These are phyloP conservation scores for Urocynchramus pylzowi DNA, from an alignment of 2,113 vertebrate species.

Conservation along the genomic window DNA sequence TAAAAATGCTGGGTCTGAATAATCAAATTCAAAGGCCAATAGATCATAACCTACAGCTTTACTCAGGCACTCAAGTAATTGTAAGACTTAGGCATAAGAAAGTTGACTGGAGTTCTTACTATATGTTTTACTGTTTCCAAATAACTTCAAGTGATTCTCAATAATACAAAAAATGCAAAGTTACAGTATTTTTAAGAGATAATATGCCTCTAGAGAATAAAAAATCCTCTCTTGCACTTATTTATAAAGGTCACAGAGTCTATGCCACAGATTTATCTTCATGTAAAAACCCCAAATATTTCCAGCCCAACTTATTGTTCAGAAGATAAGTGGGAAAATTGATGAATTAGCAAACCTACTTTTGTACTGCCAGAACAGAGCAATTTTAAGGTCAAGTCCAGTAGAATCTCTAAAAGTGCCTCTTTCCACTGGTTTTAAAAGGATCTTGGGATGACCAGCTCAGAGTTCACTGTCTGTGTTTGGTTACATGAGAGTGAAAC, in stretches of 20 bases:
- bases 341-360: neutral
- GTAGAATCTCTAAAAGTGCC: neutral
- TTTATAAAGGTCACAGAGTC: neutral
- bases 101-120: neutral
- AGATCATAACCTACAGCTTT: neutral
- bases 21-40: neutral
- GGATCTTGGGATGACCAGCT: neutral
- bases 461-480: neutral
- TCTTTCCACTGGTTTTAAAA: neutral
- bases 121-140: neutral
- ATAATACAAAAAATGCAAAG: neutral
- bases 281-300: neutral
- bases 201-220: neutral
- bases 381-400: neutral
- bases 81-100: neutral
- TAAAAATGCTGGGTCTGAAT: neutral
- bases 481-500: neutral
- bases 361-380: neutral
- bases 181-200: neutral
- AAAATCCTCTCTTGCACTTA: neutral
- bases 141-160: neutral
- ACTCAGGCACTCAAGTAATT: neutral
- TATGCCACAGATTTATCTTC: neutral
- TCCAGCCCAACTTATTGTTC: neutral
- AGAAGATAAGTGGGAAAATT: neutral